These are phyloP conservation scores for Liolophura sinensis DNA, from an alignment of 1,140 invertebrate genomes.

Conservation along the genomic window DNA sequence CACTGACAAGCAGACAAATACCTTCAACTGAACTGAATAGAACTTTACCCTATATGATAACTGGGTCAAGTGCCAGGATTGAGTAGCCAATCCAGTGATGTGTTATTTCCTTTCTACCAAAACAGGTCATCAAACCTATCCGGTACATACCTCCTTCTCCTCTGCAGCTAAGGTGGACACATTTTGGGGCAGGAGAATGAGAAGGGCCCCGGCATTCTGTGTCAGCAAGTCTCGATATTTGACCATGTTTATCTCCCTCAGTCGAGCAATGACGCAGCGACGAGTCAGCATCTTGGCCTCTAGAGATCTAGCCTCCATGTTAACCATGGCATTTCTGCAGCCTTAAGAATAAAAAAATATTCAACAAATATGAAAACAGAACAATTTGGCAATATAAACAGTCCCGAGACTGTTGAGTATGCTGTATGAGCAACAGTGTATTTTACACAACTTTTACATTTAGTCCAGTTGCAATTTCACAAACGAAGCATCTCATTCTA, in stretches of 20 bases:
- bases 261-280: conserved; percentile 81
- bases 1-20: too few relatives aligned
- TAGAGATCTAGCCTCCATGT: conserved; percentile 84
- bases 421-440: too few relatives aligned
- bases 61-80: neutral
- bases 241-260: conserved; percentile 77
- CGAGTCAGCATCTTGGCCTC: conserved; percentile 83
- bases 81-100: neutral
- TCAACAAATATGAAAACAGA: too few relatives aligned
- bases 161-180: conserved; percentile 68
- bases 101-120: neutral
- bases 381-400: too few relatives aligned
- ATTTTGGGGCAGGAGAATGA: conserved; percentile 81
- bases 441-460: too few relatives aligned
- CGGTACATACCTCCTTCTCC: conserved; percentile 71
- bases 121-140: too few relatives aligned
- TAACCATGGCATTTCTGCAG: conserved; percentile 78
- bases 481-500: too few relatives aligned
- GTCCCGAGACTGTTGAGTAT: too few relatives aligned
- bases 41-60: neutral
- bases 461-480: too few relatives aligned
- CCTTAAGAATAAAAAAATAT: conserved; percentile 67
- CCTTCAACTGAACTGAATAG: neutral
- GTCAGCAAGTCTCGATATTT: conserved; percentile 75
- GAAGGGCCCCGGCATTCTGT: conserved; percentile 79